phyloP scores from a whole-genome alignment of 2,888 invertebrate genomes.

The Girardia tigrina region DNA sequence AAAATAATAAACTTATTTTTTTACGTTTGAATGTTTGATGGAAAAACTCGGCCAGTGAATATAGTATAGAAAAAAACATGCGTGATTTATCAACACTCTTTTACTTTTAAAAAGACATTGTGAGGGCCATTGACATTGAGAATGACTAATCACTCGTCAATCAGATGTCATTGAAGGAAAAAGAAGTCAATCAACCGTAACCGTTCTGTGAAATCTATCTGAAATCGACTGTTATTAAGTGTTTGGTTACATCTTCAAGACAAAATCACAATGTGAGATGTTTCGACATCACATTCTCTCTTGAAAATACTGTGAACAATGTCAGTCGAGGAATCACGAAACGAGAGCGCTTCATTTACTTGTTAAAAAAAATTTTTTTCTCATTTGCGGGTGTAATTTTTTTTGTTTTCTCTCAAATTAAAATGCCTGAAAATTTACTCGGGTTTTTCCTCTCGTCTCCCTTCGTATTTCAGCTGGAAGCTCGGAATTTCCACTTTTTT shows the following conservation, averaged over 20 bases:
- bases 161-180: constrained; percentile 20
- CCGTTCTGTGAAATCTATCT: constrained; percentile 19
- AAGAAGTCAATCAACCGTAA: constrained; percentile 17
- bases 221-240: constrained; percentile 13
- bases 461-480: no score
- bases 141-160: neutral
- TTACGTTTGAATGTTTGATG: neutral
- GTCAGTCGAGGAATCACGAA: constrained; percentile 2
- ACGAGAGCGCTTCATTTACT: neutral
- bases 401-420: neutral
- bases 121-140: constrained; percentile 19
- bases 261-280: constrained; percentile 19
- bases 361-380: no score
- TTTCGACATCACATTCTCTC: constrained; percentile 18
- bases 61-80: constrained; percentile 8
- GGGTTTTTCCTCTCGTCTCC: no score
- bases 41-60: constrained; percentile 15
- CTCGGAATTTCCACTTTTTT: no score
- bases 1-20: neutral
- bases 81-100: constrained; percentile 23
- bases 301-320: neutral
- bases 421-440: no score
- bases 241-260: constrained; percentile 12
- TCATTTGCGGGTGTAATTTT: neutral
- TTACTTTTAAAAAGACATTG: constrained; percentile 4